Evolutionary conservation across 2,888 invertebrate species (phyloP).

Genomic region (Noctua pronuba): DNA sequence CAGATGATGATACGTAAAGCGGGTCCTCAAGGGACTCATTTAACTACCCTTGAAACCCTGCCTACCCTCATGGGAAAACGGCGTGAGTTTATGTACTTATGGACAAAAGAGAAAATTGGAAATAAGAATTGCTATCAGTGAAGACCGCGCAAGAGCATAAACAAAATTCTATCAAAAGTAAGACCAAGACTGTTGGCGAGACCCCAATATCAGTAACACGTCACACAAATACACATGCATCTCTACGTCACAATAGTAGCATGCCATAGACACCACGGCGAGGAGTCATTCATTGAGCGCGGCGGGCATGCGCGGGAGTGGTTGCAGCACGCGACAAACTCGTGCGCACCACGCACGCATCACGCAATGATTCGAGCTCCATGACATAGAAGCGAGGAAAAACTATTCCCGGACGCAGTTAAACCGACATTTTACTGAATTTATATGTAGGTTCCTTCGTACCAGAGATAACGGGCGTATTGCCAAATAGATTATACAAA

Average conservation of each 20-base stretch:
- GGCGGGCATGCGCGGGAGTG: slow-evolving; percentile 57
- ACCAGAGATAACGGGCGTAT: slow-evolving; percentile 6
- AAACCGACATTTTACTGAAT: slow-evolving; percentile 26
- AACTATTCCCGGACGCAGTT: slow-evolving; percentile 62
- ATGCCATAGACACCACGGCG: slow-evolving; percentile 36
- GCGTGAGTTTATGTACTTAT: neutral
- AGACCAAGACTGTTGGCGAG: neutral
- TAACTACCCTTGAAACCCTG: neutral
- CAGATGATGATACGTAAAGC: neutral
- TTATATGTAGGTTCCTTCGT: neutral
- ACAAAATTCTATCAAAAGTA: neutral
- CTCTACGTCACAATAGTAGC: slow-evolving; percentile 13
- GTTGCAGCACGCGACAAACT: slow-evolving; percentile 75
- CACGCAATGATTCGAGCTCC: slow-evolving; percentile 64
- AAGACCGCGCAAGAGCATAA: neutral
- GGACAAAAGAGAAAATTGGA: neutral
- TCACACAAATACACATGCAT: slow-evolving; percentile 18
- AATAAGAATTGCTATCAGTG: neutral
- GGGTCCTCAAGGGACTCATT: neutral
- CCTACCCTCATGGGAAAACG: neutral
- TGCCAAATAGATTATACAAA: slow-evolving; percentile 49
- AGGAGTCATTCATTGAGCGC: slow-evolving; percentile 68
- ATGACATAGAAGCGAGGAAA: slow-evolving; percentile 70
- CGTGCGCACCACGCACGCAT: slow-evolving; percentile 78
- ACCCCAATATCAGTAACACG: slow-evolving; percentile 1